Percentiles rank a stretch among this genome's conserved stretches.
phyloP scores from a whole-genome alignment of 2,888 invertebrate species.

The Epinotia bilunana region DNA sequence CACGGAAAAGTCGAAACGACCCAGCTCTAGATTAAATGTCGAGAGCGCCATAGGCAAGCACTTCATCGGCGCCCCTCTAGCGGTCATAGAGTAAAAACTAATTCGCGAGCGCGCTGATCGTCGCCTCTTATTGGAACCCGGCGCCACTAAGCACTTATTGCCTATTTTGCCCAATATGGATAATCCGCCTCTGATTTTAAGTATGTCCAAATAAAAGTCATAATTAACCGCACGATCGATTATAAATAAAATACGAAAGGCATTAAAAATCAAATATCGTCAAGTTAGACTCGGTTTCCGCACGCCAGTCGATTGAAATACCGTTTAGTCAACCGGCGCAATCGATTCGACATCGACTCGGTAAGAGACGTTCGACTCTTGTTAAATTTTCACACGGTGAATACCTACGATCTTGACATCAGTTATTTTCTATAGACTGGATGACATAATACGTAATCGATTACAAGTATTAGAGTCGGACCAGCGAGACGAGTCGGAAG shows the following conservation, averaged over 20 bases:
- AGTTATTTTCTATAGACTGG: neutral
- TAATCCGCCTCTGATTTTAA: too few relatives aligned
- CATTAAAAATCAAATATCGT: constrained; percentile 13
- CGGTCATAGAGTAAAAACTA: too few relatives aligned
- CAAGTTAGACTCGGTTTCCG: constrained; percentile 28
- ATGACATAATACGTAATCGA: neutral
- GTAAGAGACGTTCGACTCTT: constrained; percentile 38
- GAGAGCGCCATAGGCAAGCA: too few relatives aligned
- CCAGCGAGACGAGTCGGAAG: neutral
- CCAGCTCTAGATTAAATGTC: too few relatives aligned
- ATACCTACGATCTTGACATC: constrained; percentile 8
- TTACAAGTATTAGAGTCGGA: neutral
- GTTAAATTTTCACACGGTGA: constrained; percentile 32
- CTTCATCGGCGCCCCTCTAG: too few relatives aligned
- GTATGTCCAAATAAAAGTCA: neutral
- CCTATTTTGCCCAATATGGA: too few relatives aligned
- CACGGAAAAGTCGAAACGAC: too few relatives aligned
- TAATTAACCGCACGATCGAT: neutral
- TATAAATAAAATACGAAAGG: neutral
- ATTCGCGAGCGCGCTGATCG: too few relatives aligned
- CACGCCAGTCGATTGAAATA: constrained; percentile 42
- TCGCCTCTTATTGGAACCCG: too few relatives aligned
- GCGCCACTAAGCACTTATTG: too few relatives aligned
- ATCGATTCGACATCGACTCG: constrained; percentile 49
- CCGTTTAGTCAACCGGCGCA: constrained; percentile 50